Conservation (phyloP, 2,888 invertebrate genomes). For the Apantesis nais region DNA sequence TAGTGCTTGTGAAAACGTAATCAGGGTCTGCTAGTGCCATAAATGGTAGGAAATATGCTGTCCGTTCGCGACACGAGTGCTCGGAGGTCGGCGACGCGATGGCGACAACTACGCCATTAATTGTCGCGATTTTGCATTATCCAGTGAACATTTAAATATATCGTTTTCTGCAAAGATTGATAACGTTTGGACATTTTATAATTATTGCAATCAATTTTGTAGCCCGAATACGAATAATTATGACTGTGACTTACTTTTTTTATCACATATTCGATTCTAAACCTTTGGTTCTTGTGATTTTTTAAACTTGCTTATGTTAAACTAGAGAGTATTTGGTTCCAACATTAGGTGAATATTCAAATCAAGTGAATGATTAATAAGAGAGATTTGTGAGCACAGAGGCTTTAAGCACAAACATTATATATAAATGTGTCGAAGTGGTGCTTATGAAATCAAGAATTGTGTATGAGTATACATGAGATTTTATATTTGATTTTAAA, state of each 20-base stretch:
- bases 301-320: too few species aligned
- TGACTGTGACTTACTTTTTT: background rate
- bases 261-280: background rate
- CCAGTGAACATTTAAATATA: conserved; percentile 30
- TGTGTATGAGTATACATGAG: too few species aligned
- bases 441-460: too few species aligned
- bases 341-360: background rate
- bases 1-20: conserved; percentile 49
- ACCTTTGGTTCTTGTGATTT: background rate
- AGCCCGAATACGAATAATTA: background rate
- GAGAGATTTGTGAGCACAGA: too few species aligned
- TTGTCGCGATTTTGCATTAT: conserved; percentile 41
- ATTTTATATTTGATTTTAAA: too few species aligned
- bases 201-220: background rate
- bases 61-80: conserved; percentile 44
- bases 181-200: background rate
- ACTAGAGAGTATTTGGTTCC: background rate
- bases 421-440: too few species aligned
- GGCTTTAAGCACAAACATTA: too few species aligned
- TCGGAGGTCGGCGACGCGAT: conserved; percentile 52
- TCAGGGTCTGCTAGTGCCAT: conserved; percentile 66
- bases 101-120: conserved; percentile 43
- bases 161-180: conserved; percentile 1
- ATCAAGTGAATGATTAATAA: too few species aligned
- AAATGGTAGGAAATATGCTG: conserved; percentile 57